Evolutionary conservation across 2,797 vertebrate genomes (phyloP), one percentile per base, ranked within the genome.

Genomic region (Cyprinodon diabolis): DNA sequence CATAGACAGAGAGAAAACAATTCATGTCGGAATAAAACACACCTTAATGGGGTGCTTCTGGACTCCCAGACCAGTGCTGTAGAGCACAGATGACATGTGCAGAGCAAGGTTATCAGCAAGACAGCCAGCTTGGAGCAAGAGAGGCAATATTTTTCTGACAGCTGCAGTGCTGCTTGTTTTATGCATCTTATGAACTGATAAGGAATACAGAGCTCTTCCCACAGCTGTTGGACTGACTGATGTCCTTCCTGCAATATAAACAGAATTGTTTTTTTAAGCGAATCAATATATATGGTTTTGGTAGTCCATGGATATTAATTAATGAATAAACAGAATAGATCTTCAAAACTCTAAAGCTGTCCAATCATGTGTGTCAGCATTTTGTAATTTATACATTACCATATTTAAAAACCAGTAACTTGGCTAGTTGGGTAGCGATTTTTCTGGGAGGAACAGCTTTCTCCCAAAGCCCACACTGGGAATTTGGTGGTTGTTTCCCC

Each of bases 101-200:
- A 96, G 92, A n/a, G 95, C 94, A 66, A 82, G 74, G 72, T 78
- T 69, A 71, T 95, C 88, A 76, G 88, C 93, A 55, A 96, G 85
- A 72, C 95, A 96, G 63, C 94, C 93, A 1, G 95, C 93, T 83
- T 95, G 95, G 49, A 95, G 92, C 60, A 96, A 87, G 48, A 93
- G 84, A 4, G 93, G 92, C 76, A 95, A 81, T 11, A 93, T 79
- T 77, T 66, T 84, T 66, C 86, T 83, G 66, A 94, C 70, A 37
- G 37, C 72, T 17, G 74, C 76, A 7, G 62, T 45, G 74, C 83
- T 82, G 66, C 80, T 73, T 0, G 69, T 83, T 71, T 63, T 66
- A 68, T 62, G 58, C 80, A 96, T 72, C 71, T 89, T 90, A 62
- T 56, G 88, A 43, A 93, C 80, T 2, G 92, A 91, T 67, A 87